Conservation (phyloP, 1,140 invertebrate genomes). For the Drosophila tani region DNA sequence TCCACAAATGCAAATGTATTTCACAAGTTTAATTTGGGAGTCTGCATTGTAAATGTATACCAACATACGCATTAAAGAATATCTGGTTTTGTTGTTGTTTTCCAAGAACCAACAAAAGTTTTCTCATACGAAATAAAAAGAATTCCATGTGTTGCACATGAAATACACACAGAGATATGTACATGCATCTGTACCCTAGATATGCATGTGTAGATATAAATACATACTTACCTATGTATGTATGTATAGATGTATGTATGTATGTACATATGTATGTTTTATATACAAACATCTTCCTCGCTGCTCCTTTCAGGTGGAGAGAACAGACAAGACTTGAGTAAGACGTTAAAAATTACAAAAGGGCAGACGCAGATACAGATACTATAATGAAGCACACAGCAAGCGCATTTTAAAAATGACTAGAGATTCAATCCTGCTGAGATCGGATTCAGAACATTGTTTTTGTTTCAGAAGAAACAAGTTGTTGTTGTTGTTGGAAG, state of each 20-base stretch:
- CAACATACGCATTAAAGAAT: slow-evolving; percentile 8
- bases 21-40: slow-evolving; percentile 3
- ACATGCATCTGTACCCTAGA: slow-evolving; percentile 16
- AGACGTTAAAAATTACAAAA: slow-evolving; percentile 67
- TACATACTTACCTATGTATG: slow-evolving; percentile 22
- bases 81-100: slow-evolving; percentile 64
- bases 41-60: slow-evolving; percentile 2
- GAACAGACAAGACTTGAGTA: slow-evolving; percentile 61
- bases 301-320: slow-evolving; percentile 32
- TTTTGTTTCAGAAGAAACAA: slow-evolving; percentile 15
- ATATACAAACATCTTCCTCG: not conserved
- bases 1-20: not conserved
- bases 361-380: slow-evolving; percentile 1
- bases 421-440: slow-evolving; percentile 20
- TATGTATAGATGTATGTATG: slow-evolving; percentile 12
- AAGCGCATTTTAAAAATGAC: slow-evolving; percentile 32
- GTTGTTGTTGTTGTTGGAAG: slow-evolving; percentile 1
- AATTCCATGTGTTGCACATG: slow-evolving; percentile 30
- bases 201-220: slow-evolving; percentile 8
- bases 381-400: slow-evolving; percentile 30
- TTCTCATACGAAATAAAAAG: slow-evolving; percentile 71
- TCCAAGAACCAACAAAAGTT: slow-evolving; percentile 66
- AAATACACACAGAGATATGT: slow-evolving; percentile 28
- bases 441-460: slow-evolving; percentile 12
- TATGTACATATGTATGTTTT: not conserved